Conservation (phyloP, 2,888 invertebrate species). For the Hirudinaria manillensis region DNA sequence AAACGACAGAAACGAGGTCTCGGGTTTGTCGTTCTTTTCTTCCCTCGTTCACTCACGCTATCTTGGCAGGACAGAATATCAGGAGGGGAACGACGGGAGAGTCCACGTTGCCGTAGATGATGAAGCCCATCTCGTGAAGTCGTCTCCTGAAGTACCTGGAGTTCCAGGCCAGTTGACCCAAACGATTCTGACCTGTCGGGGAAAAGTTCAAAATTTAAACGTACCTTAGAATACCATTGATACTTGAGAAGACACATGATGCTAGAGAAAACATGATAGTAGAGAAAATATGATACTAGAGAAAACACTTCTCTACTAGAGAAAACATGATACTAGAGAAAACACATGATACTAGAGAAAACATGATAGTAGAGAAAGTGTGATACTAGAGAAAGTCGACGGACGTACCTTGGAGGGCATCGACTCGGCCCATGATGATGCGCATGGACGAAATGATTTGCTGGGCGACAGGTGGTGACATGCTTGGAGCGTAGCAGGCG, state of each 20-base stretch:
- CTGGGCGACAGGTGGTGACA: constrained; percentile 83
- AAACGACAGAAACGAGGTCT: not conserved
- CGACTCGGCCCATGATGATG: constrained; percentile 78
- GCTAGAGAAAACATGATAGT: not conserved
- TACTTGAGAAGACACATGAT: not conserved
- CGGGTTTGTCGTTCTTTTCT: not conserved
- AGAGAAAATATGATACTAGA: not conserved
- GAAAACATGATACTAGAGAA: no score
- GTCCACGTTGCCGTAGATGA: constrained; percentile 83
- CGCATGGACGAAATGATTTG: constrained; percentile 83
- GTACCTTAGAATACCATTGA: not conserved
- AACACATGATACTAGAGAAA: not conserved
- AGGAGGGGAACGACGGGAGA: constrained; percentile 94
- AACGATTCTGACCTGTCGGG: constrained; percentile 44
- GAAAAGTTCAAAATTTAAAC: not conserved
- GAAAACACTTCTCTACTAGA: no score
- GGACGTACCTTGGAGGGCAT: constrained; percentile 63
- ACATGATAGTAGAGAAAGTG: not conserved
- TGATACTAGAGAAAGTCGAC: not conserved
- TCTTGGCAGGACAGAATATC: constrained; percentile 88
- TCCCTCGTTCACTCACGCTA: constrained; percentile 59
- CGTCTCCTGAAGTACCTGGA: constrained; percentile 73
- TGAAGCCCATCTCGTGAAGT: constrained; percentile 80
- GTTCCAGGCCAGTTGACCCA: constrained; percentile 71
- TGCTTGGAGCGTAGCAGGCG: constrained; percentile 74